Percentiles rank a stretch among this genome's conserved stretches.
Evolutionary conservation across 2,888 invertebrate genomes (phyloP).

Genomic region (Pyralis farinalis): DNA sequence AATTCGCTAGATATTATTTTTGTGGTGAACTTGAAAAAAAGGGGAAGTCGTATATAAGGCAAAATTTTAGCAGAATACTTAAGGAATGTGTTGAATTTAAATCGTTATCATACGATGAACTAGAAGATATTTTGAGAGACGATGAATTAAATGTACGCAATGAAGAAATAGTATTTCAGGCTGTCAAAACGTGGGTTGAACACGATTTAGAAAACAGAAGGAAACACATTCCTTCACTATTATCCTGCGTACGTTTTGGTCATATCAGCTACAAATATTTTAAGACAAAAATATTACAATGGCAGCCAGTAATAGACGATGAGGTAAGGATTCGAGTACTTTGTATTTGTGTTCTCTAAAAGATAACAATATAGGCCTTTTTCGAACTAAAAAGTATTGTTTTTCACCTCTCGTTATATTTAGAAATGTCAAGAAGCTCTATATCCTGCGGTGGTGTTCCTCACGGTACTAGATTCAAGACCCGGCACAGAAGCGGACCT

Average conservation of each 20-base stretch:
- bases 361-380: no score
- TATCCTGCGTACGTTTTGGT: constrained; percentile 85
- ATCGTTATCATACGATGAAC: constrained; percentile 80
- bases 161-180: constrained; percentile 88
- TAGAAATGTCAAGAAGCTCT: constrained; percentile 80
- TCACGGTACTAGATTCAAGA: constrained; percentile 71
- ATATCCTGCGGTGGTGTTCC: constrained; percentile 75
- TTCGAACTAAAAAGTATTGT: no score
- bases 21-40: constrained; percentile 84
- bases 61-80: constrained; percentile 82
- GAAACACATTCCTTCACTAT: constrained; percentile 78
- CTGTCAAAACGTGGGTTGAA: constrained; percentile 86
- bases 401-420: constrained; percentile 15
- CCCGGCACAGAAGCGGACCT: constrained; percentile 73
- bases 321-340: constrained; percentile 42
- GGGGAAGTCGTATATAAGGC: constrained; percentile 80
- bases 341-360: neutral
- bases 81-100: constrained; percentile 84
- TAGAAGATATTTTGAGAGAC: constrained; percentile 83
- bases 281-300: constrained; percentile 75
- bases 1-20: constrained; percentile 86
- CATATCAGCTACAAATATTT: constrained; percentile 82
- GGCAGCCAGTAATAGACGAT: constrained; percentile 76
- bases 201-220: constrained; percentile 77
- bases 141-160: constrained; percentile 87